phyloP scores from a whole-genome alignment of 2,888 invertebrate genomes.

The Melikaiella ostensackeni region DNA sequence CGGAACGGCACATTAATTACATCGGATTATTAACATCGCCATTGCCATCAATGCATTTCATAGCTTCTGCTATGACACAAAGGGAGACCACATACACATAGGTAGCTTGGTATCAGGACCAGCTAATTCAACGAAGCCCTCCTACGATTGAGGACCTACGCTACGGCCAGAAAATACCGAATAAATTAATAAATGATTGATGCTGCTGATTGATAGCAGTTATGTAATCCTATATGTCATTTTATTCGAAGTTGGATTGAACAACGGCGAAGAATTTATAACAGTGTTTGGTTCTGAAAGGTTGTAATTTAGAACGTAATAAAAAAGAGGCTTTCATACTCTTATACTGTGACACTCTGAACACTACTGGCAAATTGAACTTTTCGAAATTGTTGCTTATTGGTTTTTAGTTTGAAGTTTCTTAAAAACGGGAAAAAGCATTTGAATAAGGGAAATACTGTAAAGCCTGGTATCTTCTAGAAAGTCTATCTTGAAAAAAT shows the following conservation, averaged over 20 bases:
- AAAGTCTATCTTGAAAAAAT: neutral
- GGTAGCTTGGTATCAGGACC: conserved; percentile 3
- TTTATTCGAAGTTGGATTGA: neutral
- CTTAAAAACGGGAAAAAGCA: no score
- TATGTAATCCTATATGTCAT: neutral
- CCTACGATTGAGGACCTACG: neutral
- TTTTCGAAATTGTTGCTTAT: no score
- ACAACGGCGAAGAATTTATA: no score
- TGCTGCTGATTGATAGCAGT: neutral
- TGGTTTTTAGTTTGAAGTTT: no score
- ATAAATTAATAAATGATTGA: neutral
- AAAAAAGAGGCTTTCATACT: no score
- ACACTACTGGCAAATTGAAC: no score
- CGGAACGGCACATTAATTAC: conserved; percentile 60
- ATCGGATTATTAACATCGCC: conserved; percentile 60
- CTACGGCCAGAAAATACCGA: neutral
- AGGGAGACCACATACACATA: conserved; percentile 4
- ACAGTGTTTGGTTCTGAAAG: no score
- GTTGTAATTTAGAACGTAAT: no score
- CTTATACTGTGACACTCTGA: no score
- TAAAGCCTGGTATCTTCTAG: no score
- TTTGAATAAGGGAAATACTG: no score
- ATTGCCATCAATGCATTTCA: conserved; percentile 57
- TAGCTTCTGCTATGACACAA: conserved; percentile 42
- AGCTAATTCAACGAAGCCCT: conserved; percentile 17